phyloP scores from a whole-genome alignment of 2,113 vertebrate species.

The Cyanoderma ruficeps region DNA sequence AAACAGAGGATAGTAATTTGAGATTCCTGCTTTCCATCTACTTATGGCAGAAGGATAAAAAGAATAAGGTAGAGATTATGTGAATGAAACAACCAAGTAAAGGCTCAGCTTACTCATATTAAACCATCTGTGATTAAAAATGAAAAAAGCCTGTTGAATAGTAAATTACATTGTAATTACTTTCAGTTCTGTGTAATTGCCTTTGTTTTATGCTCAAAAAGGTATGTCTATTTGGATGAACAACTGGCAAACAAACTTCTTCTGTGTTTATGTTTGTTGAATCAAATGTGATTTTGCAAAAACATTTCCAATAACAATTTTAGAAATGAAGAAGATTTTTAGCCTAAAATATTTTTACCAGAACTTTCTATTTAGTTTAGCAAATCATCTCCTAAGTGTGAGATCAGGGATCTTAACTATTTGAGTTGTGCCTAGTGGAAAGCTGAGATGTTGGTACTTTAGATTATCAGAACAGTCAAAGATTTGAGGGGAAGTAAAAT shows the following conservation, averaged over 20 bases:
- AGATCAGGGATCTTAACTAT: not conserved
- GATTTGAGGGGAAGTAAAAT: not conserved
- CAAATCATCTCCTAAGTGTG: not conserved
- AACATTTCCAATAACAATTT: not conserved
- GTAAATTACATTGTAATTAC: conserved; percentile 36
- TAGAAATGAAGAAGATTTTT: not conserved
- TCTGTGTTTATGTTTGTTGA: not conserved
- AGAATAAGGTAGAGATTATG: conserved; percentile 52
- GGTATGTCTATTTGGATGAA: not conserved
- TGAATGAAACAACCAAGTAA: conserved; percentile 33
- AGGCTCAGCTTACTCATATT: conserved; percentile 2
- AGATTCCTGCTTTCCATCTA: conserved; percentile 69
- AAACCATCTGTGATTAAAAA: conserved; percentile 36
- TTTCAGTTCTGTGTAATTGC: conserved; percentile 38
- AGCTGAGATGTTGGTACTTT: not conserved
- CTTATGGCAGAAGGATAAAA: conserved; percentile 63
- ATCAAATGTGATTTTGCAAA: not conserved
- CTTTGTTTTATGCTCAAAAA: not conserved
- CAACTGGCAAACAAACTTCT: not conserved
- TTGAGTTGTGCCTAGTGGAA: not conserved
- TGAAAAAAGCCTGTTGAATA: not conserved
- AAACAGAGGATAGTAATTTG: conserved; percentile 37
- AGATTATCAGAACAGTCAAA: not conserved
- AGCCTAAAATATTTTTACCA: not conserved
- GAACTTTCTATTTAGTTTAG: not conserved